Conservation (phyloP, 92 coral and sea anemone genomes). For the Phenganax marumi region DNA sequence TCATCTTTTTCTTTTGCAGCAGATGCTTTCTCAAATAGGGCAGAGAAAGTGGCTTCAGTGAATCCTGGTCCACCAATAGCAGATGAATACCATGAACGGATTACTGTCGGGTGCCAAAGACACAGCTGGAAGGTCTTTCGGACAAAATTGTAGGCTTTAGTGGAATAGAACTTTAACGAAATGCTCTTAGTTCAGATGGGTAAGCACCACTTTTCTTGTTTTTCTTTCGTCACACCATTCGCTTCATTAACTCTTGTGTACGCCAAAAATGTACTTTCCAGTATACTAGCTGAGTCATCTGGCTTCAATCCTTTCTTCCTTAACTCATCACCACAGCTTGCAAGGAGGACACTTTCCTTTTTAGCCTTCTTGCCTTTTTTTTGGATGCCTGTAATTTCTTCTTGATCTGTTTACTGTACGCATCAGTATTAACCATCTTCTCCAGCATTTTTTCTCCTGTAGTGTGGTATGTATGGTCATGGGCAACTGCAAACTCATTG, state of each 20-base stretch:
- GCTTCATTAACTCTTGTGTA: slow-evolving; percentile 28
- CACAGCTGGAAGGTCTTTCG: slow-evolving; percentile 26
- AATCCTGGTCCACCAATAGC: slow-evolving; percentile 26
- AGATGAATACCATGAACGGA: slow-evolving; percentile 20
- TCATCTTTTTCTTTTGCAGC: too few relatives aligned
- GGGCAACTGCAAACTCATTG: not conserved
- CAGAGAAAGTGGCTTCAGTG: slow-evolving; percentile 17
- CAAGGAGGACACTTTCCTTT: slow-evolving; percentile 4
- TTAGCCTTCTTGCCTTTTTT: too few relatives aligned
- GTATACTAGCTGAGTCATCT: slow-evolving; percentile 16
- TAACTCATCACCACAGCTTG: not conserved
- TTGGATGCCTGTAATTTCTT: slow-evolving; percentile 1
- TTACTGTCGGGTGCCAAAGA: slow-evolving; percentile 5
- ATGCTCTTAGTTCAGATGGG: slow-evolving; percentile 24
- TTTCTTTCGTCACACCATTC: slow-evolving; percentile 10
- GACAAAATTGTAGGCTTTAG: slow-evolving; percentile 38
- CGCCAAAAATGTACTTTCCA: slow-evolving; percentile 27
- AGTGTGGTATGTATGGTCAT: slow-evolving; percentile 26
- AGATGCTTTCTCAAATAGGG: too few relatives aligned
- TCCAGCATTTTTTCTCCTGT: not conserved
- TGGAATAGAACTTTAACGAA: slow-evolving; percentile 39
- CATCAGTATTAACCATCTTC: slow-evolving; percentile 7
- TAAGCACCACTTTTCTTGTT: slow-evolving; percentile 6
- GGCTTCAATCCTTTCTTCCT: not conserved
- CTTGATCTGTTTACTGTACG: not conserved